phyloP scores from a whole-genome alignment of 2,113 vertebrate species.

The Geococcyx californianus region DNA sequence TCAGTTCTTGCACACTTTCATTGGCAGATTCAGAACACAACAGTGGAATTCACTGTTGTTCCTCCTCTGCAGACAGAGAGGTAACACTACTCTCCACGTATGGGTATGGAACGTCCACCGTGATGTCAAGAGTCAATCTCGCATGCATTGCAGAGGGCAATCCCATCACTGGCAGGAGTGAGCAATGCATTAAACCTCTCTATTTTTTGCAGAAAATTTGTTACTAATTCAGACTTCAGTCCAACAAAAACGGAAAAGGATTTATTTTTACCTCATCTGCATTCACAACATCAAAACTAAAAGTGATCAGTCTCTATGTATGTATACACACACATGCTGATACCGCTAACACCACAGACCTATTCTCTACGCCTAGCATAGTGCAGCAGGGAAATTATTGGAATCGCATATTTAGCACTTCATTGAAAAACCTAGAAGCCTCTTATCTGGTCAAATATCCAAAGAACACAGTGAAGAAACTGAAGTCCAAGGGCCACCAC shows the following conservation, averaged over 20 bases:
- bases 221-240: not conserved
- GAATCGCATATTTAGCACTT: not conserved
- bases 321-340: not conserved
- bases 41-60: not conserved
- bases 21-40: not conserved
- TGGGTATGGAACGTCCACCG: not conserved
- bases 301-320: too few relatives aligned
- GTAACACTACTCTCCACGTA: not conserved
- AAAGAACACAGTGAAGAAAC: not conserved
- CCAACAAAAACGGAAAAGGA: not conserved
- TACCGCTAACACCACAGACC: not conserved
- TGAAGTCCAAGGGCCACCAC: not conserved
- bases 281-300: not conserved
- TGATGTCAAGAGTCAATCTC: not conserved
- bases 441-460: not conserved
- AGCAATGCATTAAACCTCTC: not conserved
- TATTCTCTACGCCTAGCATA: not conserved
- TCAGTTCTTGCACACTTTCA: not conserved
- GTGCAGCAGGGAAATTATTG: not conserved
- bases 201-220: not conserved
- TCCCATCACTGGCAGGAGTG: not conserved
- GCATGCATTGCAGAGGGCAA: fast-evolving
- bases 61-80: not conserved
- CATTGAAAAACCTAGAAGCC: not conserved
- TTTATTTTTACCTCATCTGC: not conserved